Conservation (phyloP, 2,888 invertebrate species). For the Parascotia fuliginaria region DNA sequence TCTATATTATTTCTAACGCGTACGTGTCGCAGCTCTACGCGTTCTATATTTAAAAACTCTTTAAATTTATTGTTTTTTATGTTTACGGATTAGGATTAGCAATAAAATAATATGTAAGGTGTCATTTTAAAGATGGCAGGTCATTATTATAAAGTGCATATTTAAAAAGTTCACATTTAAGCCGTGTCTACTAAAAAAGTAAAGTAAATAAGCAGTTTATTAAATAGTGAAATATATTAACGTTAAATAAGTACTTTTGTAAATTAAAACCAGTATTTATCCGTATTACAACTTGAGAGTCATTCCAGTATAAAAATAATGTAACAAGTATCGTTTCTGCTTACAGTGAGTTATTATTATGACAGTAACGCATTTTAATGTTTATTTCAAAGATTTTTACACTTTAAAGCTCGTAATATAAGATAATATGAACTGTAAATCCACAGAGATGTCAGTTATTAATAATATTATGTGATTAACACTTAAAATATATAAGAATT, state of each 20-base stretch:
- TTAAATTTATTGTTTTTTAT: conserved; percentile 1
- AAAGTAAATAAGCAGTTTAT: background rate
- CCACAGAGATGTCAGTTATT: conserved; percentile 36
- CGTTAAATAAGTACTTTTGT: background rate
- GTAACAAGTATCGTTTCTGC: conserved; percentile 23
- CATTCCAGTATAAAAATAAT: conserved; percentile 22
- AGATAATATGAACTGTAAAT: conserved; percentile 43
- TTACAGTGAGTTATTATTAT: conserved; percentile 29
- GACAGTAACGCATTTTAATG: conserved; percentile 37
- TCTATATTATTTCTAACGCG: conserved; percentile 43
- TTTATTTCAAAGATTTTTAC: conserved; percentile 40
- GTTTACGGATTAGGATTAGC: background rate
- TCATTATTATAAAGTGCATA: background rate
- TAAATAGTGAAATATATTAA: conserved; percentile 5
- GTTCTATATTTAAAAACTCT: conserved; percentile 42
- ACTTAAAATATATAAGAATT: conserved; percentile 35
- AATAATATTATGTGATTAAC: conserved; percentile 46
- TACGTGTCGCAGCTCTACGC: conserved; percentile 33
- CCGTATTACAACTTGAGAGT: conserved; percentile 9
- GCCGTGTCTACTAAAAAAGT: background rate
- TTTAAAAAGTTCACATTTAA: background rate
- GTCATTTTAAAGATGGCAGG: background rate
- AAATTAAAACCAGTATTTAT: background rate
- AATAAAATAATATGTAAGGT: background rate
- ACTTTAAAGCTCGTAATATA: conserved; percentile 44